A percentile compares a stretch with the other conserved stretches of the same genome.
Evolutionary conservation across 2,113 vertebrate species (phyloP).

Genomic region (Chinchilla lanigera): DNA sequence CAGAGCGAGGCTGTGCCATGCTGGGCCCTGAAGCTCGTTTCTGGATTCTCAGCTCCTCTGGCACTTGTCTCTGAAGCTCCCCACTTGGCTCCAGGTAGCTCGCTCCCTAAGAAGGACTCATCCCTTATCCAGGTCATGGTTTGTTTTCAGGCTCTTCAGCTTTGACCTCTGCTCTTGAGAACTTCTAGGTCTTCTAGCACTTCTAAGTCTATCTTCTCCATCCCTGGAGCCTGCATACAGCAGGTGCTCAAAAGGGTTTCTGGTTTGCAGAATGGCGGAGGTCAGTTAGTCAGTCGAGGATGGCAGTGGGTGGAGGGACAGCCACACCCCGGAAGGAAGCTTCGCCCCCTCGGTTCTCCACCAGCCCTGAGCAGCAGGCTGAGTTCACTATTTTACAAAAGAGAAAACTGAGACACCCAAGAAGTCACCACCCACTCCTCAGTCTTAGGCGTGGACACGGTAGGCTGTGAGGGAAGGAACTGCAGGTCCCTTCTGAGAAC

Average conservation of each 20-base stretch:
- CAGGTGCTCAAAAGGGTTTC: not conserved
- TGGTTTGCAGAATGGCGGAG: not conserved
- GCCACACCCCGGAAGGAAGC: not conserved
- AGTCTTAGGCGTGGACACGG: not conserved
- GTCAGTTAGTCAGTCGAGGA: not conserved
- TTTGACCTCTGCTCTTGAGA: not conserved
- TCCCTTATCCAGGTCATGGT: not conserved
- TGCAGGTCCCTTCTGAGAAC: not conserved
- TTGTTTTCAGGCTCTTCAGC: accelerated
- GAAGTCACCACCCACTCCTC: not conserved
- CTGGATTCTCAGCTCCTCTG: not conserved
- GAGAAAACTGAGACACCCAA: not conserved
- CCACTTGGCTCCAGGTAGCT: not conserved
- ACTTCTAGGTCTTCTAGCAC: too few species aligned
- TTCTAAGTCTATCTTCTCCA: not conserved
- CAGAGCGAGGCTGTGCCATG: accelerated
- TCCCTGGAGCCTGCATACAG: too few species aligned
- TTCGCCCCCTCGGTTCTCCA: accelerated
- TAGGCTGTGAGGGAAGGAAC: accelerated
- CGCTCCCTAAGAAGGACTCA: not conserved
- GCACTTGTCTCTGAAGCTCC: accelerated
- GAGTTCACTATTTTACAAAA: not conserved
- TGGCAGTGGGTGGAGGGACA: not conserved
- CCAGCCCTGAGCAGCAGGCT: accelerated
- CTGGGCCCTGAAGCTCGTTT: not conserved